Percentiles rank a stretch among this genome's conserved stretches.
Evolutionary conservation across 2,888 invertebrate genomes (phyloP).

Genomic region (Melanostoma scalare): DNA sequence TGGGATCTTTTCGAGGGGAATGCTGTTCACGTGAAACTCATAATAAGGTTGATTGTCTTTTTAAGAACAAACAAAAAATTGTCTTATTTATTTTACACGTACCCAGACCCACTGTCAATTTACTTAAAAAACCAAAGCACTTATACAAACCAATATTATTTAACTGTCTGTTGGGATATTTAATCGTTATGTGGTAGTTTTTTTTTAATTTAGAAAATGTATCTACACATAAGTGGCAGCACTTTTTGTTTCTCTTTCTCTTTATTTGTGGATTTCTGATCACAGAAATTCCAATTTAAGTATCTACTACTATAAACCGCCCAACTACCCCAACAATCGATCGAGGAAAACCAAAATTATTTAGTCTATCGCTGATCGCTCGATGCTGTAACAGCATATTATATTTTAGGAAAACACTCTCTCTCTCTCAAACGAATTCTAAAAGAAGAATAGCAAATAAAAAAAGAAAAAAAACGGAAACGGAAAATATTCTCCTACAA

Average conservation of each 20-base stretch:
- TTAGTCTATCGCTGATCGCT: constrained; percentile 82
- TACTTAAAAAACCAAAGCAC: too few relatives aligned
- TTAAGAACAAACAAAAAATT: too few relatives aligned
- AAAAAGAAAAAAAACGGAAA: constrained; percentile 68
- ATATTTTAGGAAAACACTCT: constrained; percentile 61
- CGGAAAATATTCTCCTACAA: constrained; percentile 64
- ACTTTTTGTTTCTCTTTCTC: constrained; percentile 12
- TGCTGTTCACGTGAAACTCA: too few relatives aligned
- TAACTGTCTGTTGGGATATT: too few relatives aligned
- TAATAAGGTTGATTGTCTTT: too few relatives aligned
- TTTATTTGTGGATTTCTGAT: neutral
- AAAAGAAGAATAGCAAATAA: constrained; percentile 37
- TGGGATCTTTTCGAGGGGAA: too few relatives aligned
- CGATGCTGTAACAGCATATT: constrained; percentile 79
- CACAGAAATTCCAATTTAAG: constrained; percentile 24
- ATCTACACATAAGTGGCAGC: constrained; percentile 40
- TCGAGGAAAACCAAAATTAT: constrained; percentile 72
- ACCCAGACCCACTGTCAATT: too few relatives aligned
- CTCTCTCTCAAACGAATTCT: constrained; percentile 64
- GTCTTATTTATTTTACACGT: too few relatives aligned
- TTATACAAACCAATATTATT: too few relatives aligned
- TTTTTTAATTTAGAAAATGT: too few relatives aligned
- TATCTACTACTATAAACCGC: constrained; percentile 8
- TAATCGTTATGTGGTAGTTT: too few relatives aligned
- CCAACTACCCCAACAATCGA: constrained; percentile 58